A percentile compares a stretch with the other conserved stretches of the same genome.
Evolutionary conservation across 1,140 invertebrate genomes (phyloP).

Genomic region (Formica selysi): DNA sequence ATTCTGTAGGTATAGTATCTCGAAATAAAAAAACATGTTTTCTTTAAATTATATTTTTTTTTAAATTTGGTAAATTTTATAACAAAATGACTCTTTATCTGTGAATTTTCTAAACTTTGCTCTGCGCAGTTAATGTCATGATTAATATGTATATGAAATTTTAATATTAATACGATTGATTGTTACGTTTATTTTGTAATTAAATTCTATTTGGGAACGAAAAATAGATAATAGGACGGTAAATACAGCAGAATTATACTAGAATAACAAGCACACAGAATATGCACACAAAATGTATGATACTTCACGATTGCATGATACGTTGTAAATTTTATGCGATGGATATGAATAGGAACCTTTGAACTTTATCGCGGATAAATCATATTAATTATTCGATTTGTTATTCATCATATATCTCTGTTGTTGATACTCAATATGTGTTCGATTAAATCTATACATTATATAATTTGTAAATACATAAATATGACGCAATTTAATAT

Average conservation of each 20-base stretch:
- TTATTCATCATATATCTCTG: constrained; percentile 10
- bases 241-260: background rate
- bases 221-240: background rate
- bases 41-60: background rate
- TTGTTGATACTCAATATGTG: background rate
- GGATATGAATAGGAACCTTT: constrained; percentile 8
- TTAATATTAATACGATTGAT: constrained; percentile 3
- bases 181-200: background rate
- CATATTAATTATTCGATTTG: constrained; percentile 28
- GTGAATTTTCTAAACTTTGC: background rate
- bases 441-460: background rate
- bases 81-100: too few relatives aligned
- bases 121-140: background rate
- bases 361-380: constrained; percentile 32
- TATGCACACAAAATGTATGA: constrained; percentile 2
- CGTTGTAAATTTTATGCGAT: constrained; percentile 17
- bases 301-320: background rate
- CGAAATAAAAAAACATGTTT: background rate
- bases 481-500: constrained; percentile 11
- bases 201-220: constrained; percentile 14
- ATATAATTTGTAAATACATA: background rate
- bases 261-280: background rate
- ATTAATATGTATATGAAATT: constrained; percentile 10
- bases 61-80: too few relatives aligned
- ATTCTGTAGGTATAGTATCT: too few relatives aligned